A percentile compares a stretch with the other conserved stretches of the same genome.
Conservation (phyloP, 1,140 invertebrate genomes). For the Cydia amplana region DNA sequence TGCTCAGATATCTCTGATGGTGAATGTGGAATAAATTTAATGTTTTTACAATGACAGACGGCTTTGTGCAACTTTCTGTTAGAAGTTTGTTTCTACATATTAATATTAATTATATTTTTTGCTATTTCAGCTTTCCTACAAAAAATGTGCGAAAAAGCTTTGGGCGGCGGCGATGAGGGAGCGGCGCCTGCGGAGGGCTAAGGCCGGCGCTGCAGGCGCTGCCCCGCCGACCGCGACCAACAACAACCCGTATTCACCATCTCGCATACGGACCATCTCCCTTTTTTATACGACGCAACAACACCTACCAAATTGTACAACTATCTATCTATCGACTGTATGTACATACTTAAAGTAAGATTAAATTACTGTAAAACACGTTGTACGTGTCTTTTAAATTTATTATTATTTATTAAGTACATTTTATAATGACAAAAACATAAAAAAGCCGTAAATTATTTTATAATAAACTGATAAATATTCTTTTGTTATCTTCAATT, state of each 20-base stretch:
- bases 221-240: slow-evolving; percentile 40
- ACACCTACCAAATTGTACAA: slow-evolving; percentile 62
- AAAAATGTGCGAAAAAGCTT: slow-evolving; percentile 83
- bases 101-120: slow-evolving; percentile 34
- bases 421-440: slow-evolving; percentile 72
- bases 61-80: too few species aligned
- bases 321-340: slow-evolving; percentile 54
- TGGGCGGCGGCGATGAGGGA: slow-evolving; percentile 53
- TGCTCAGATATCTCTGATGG: too few species aligned
- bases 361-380: slow-evolving; percentile 74
- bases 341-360: slow-evolving; percentile 73
- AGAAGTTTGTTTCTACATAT: neutral
- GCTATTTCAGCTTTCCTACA: slow-evolving; percentile 84
- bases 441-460: slow-evolving; percentile 70
- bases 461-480: slow-evolving; percentile 77
- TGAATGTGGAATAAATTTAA: too few species aligned
- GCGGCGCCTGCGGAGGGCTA: slow-evolving; percentile 67
- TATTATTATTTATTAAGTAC: slow-evolving; percentile 72
- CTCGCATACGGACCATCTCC: slow-evolving; percentile 64
- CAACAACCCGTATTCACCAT: slow-evolving; percentile 56
- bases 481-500: slow-evolving; percentile 62
- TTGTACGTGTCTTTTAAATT: slow-evolving; percentile 77
- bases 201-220: slow-evolving; percentile 39
- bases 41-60: too few species aligned
- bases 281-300: slow-evolving; percentile 71